A percentile compares a stretch with the other conserved stretches of the same genome.
phyloP scores from a whole-genome alignment of 2,888 invertebrate species.

The Epirrhoe alternata region DNA sequence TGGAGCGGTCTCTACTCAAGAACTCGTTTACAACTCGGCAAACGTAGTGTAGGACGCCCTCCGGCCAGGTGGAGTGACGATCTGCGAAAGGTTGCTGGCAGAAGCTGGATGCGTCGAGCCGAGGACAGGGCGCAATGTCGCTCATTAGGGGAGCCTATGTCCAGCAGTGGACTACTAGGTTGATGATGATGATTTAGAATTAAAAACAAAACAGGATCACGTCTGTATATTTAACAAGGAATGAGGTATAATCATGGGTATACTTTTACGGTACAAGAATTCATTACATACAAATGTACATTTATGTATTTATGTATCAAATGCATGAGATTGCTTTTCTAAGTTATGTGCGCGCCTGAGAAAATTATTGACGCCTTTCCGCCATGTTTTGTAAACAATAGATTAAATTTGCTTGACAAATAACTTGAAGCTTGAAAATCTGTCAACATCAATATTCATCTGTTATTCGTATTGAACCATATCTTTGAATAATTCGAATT shows the following conservation, averaged over 20 bases:
- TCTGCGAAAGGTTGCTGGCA: no score
- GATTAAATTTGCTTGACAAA: conserved; percentile 31
- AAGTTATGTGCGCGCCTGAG: conserved; percentile 21
- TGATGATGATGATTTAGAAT: no score
- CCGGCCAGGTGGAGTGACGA: no score
- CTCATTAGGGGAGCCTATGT: no score
- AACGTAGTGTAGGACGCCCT: no score
- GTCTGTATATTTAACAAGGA: no score
- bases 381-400: conserved; percentile 28
- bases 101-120: no score
- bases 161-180: no score
- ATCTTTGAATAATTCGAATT: background rate
- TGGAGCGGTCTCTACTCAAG: no score
- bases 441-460: conserved; percentile 26
- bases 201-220: no score
- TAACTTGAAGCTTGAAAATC: conserved; percentile 22
- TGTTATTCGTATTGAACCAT: conserved; percentile 1
- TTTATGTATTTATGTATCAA: conserved; percentile 26
- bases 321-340: conserved; percentile 14
- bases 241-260: background rate
- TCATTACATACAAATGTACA: background rate
- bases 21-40: no score
- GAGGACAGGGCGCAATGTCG: no score
- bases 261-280: background rate
- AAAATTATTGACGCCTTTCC: conserved; percentile 30